These are phyloP conservation scores for Schizopygopsis pylzovi DNA, from an alignment of 2,797 vertebrate species.

Conservation along the genomic window DNA sequence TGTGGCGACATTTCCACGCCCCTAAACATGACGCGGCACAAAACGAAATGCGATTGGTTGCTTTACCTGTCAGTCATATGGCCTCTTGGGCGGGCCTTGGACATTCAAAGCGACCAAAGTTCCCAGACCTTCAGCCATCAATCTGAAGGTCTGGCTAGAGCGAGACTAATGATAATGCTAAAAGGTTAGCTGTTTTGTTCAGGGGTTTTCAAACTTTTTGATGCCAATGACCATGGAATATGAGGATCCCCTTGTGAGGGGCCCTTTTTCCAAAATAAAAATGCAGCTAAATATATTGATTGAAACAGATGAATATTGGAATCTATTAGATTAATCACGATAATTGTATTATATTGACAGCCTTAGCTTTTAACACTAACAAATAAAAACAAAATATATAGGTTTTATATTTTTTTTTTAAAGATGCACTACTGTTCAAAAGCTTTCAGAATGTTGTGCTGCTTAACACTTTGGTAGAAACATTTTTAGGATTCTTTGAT, in stretches of 20 bases:
- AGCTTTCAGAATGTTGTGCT: not conserved
- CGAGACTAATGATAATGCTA: not conserved
- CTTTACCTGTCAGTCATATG: too few relatives aligned
- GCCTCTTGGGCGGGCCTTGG: too few relatives aligned
- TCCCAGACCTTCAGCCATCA: too few relatives aligned
- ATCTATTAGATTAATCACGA: not conserved
- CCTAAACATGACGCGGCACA: too few relatives aligned
- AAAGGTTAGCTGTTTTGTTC: not conserved
- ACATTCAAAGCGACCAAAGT: too few relatives aligned
- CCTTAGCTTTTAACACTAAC: not conserved
- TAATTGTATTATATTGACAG: not conserved
- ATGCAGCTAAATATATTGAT: not conserved
- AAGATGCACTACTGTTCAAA: not conserved
- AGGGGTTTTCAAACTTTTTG: not conserved
- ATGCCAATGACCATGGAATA: not conserved
- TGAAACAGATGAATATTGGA: not conserved
- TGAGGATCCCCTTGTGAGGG: not conserved
- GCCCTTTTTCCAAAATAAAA: not conserved
- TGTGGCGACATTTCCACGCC: too few relatives aligned
- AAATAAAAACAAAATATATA: not conserved
- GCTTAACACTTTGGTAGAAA: not conserved
- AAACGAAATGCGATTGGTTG: too few relatives aligned
- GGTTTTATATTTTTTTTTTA: not conserved
- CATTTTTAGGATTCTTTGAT: not conserved
- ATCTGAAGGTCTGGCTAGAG: too few relatives aligned